These are phyloP conservation scores for Crambe crambe DNA, from an alignment of 37 sponge, comb jelly and placozoan species.

Conservation along the genomic window DNA sequence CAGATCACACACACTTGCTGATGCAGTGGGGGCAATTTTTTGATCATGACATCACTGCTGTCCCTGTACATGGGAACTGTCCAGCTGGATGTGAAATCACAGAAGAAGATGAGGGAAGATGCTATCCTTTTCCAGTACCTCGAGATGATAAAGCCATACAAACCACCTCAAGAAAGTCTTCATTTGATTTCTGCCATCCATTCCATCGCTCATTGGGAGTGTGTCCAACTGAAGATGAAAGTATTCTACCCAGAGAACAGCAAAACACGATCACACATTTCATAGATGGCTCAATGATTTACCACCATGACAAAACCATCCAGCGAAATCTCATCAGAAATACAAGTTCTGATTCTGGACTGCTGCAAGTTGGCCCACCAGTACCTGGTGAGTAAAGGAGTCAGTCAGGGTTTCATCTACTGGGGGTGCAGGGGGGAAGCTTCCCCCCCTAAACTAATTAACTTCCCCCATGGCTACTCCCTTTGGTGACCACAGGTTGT, in stretches of 20 bases:
- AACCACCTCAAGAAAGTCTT: conserved; percentile 70
- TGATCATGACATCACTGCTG: conserved; percentile 87
- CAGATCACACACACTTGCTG: conserved; percentile 68
- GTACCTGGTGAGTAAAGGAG: conserved; percentile 9
- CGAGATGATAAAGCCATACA: conserved; percentile 69
- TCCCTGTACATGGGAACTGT: conserved; percentile 1
- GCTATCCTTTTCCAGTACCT: conserved; percentile 51
- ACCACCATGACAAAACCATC: conserved; percentile 70
- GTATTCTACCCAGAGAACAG: conserved; percentile 59
- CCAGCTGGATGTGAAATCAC: conserved; percentile 3
- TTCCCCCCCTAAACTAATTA: too few relatives aligned
- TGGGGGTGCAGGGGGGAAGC: too few relatives aligned
- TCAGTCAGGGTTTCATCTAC: neutral
- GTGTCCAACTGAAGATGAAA: neutral
- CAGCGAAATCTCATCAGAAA: neutral
- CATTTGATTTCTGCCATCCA: conserved; percentile 44
- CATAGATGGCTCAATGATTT: conserved; percentile 81
- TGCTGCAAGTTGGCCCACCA: conserved; percentile 14
- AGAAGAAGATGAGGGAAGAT: neutral
- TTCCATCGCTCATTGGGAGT: conserved; percentile 1
- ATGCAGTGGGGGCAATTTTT: conserved; percentile 98
- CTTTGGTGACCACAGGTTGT: too few relatives aligned
- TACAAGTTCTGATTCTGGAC: neutral
- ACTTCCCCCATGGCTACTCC: too few relatives aligned
- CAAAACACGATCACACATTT: conserved; percentile 80